These are phyloP conservation scores for Theristicus caerulescens DNA, from an alignment of 2,113 vertebrate species.

Conservation along the genomic window DNA sequence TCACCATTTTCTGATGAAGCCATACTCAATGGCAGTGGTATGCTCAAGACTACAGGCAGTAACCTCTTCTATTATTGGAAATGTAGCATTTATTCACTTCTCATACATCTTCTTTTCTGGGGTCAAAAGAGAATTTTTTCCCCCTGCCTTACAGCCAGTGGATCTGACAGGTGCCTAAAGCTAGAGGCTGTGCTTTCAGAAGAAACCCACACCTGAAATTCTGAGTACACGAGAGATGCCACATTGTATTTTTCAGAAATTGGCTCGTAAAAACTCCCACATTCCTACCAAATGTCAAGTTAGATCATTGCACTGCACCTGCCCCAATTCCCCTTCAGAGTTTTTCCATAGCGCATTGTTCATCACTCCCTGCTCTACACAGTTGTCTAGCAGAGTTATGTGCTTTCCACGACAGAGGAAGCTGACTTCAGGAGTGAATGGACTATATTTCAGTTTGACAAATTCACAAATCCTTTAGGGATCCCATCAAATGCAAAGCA, in stretches of 20 bases:
- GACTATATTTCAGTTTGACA: background rate
- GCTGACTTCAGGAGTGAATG: fast-evolving
- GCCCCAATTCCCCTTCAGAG: background rate
- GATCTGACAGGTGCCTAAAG: background rate
- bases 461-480: background rate
- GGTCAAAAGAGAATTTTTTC: background rate
- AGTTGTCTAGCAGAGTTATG: background rate
- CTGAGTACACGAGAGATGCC: background rate
- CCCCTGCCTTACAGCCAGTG: background rate
- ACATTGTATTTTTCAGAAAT: background rate
- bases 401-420: background rate
- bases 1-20: background rate
- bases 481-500: background rate
- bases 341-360: fast-evolving
- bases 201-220: background rate
- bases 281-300: background rate
- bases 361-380: background rate
- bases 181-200: background rate
- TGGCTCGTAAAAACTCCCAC: background rate
- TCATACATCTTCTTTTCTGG: background rate
- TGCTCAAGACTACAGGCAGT: background rate
- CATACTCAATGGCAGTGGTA: background rate
- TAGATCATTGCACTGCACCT: background rate
- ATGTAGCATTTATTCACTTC: background rate
- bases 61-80: background rate